phyloP scores from a whole-genome alignment of 2,888 invertebrate genomes.

The Polyploca ridens region DNA sequence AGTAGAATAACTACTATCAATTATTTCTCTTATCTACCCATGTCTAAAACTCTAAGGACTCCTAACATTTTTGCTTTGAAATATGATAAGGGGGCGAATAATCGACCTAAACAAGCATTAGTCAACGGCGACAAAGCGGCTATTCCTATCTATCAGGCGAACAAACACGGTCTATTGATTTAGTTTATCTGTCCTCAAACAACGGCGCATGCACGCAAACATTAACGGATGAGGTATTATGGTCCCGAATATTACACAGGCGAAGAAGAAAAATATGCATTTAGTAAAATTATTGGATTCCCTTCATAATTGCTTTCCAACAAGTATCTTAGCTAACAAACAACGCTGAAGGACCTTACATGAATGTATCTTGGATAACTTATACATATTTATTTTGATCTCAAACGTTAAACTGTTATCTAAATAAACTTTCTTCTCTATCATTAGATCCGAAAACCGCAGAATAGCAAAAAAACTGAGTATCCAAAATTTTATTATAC shows the following conservation, averaged over 20 bases:
- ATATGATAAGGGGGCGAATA: conserved; percentile 65
- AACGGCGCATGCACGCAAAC: conserved; percentile 46
- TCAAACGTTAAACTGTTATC: background rate
- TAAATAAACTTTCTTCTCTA: background rate
- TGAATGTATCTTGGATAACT: too few species aligned
- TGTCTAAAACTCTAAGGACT: background rate
- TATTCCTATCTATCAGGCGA: conserved; percentile 56
- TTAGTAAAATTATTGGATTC: too few species aligned
- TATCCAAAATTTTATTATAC: background rate
- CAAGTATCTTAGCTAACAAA: too few species aligned
- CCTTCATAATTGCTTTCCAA: too few species aligned
- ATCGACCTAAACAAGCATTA: conserved; percentile 66
- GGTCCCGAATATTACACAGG: conserved; percentile 17
- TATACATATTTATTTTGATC: background rate
- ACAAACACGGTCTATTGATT: conserved; percentile 74
- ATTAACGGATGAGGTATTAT: conserved; percentile 24
- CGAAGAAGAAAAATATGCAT: background rate
- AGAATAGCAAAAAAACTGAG: conserved; percentile 20
- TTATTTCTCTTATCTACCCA: background rate
- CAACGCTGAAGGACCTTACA: too few species aligned
- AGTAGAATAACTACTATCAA: background rate
- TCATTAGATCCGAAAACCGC: conserved; percentile 9
- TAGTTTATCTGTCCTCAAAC: conserved; percentile 74
- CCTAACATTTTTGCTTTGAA: conserved; percentile 7
- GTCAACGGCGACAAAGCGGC: conserved; percentile 65